Conservation (phyloP, 2,888 invertebrate genomes). For the Tachina lurida region DNA sequence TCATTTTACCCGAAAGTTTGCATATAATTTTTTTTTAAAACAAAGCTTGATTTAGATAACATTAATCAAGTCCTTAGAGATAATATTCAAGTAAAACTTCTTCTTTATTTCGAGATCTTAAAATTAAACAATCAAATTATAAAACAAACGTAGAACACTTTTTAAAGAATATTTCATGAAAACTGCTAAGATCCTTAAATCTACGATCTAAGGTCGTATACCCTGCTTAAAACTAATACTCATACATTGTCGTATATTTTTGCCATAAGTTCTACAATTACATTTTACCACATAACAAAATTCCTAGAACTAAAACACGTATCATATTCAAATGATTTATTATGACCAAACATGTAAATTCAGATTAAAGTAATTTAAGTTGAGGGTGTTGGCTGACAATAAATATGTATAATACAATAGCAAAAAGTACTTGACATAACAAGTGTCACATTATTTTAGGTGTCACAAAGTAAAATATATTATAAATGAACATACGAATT, state of each 20-base stretch:
- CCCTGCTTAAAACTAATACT: neutral
- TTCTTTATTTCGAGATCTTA: too few species aligned
- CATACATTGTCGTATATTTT: neutral
- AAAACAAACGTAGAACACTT: too few species aligned
- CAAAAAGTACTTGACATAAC: slow-evolving; percentile 54
- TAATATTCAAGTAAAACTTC: too few species aligned
- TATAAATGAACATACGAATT: neutral
- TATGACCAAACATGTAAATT: slow-evolving; percentile 46
- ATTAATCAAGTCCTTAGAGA: too few species aligned
- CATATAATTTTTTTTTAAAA: too few species aligned
- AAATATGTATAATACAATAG: slow-evolving; percentile 14
- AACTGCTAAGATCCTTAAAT: too few species aligned
- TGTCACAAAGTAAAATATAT: slow-evolving; percentile 47
- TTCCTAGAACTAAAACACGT: slow-evolving; percentile 44
- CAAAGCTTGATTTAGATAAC: too few species aligned
- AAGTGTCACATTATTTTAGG: slow-evolving; percentile 37
- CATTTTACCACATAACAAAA: slow-evolving; percentile 43
- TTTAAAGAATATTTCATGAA: too few species aligned
- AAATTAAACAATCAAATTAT: too few species aligned
- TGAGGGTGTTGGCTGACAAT: neutral
- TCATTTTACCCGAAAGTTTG: too few species aligned
- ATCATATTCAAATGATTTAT: slow-evolving; percentile 66
- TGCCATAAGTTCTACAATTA: slow-evolving; percentile 7
- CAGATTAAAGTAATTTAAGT: neutral
- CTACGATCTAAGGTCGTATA: neutral